A percentile compares a stretch with the other conserved stretches of the same genome.
These are phyloP conservation scores for Cochlearius cochlearius DNA, from an alignment of 2,113 vertebrate species.

Conservation along the genomic window DNA sequence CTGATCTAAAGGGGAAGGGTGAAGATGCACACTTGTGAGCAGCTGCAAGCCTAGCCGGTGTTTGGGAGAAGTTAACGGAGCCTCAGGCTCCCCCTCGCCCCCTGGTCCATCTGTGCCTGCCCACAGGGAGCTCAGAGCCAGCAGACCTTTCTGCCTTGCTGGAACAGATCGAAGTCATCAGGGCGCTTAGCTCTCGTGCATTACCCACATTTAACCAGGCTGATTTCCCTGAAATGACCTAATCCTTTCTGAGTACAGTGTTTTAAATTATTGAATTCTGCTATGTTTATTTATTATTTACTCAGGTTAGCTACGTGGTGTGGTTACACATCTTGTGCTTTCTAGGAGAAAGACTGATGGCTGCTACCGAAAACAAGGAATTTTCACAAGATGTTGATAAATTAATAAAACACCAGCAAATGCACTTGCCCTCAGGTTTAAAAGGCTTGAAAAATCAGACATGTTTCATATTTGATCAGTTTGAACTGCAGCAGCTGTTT, in stretches of 20 bases:
- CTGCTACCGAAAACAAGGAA: background rate
- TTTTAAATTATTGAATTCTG: background rate
- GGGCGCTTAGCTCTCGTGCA: background rate
- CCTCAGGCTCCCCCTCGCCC: background rate
- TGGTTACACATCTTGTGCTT: background rate
- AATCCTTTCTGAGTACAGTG: background rate
- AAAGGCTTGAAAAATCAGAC: background rate
- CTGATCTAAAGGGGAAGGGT: background rate
- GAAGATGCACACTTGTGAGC: background rate
- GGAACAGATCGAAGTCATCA: background rate
- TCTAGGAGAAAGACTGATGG: background rate
- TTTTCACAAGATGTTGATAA: background rate
- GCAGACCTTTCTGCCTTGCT: background rate
- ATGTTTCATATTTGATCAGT: background rate
- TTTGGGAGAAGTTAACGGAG: background rate
- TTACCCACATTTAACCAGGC: background rate
- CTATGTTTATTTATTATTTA: background rate
- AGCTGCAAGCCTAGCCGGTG: accelerated
- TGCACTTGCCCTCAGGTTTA: background rate
- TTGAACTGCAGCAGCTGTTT: background rate
- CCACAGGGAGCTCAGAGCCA: background rate
- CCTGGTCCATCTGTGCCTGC: background rate
- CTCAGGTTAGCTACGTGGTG: background rate
- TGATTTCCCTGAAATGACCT: background rate
- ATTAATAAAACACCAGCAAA: background rate